Percentiles rank a stretch among this genome's conserved stretches.
These are phyloP conservation scores for Thalassoma bifasciatum DNA, from an alignment of 2,113 vertebrate species.

Conservation along the genomic window DNA sequence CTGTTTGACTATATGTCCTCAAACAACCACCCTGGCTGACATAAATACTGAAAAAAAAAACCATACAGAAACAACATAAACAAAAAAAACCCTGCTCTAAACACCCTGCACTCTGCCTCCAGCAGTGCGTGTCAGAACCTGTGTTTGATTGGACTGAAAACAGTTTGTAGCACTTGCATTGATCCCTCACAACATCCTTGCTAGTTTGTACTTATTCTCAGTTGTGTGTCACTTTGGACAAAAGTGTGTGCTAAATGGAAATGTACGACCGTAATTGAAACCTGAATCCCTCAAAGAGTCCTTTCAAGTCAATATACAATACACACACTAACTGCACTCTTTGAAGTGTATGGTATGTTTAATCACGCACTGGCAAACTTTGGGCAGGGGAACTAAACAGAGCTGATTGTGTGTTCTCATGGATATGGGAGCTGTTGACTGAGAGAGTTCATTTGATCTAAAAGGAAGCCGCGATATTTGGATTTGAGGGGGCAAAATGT, in stretches of 20 bases:
- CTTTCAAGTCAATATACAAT: constrained; percentile 49
- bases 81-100: too few relatives aligned
- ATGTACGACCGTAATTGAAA: background rate
- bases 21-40: constrained; percentile 33
- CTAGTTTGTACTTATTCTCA: too few relatives aligned
- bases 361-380: constrained; percentile 45
- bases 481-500: constrained; percentile 31
- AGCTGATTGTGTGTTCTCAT: constrained; percentile 61
- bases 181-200: too few relatives aligned
- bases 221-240: too few relatives aligned
- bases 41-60: too few relatives aligned
- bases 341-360: constrained; percentile 54
- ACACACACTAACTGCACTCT: constrained; percentile 43
- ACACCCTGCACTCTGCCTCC: too few relatives aligned
- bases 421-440: constrained; percentile 60
- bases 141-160: too few relatives aligned
- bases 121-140: too few relatives aligned
- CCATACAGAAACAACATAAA: too few relatives aligned
- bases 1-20: constrained; percentile 22
- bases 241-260: too few relatives aligned
- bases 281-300: constrained; percentile 22
- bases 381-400: constrained; percentile 27
- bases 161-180: too few relatives aligned
- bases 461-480: constrained; percentile 31
- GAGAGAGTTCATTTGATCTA: constrained; percentile 45